These are phyloP conservation scores for Andrena camellia DNA, from an alignment of 2,888 invertebrate species.

Conservation along the genomic window DNA sequence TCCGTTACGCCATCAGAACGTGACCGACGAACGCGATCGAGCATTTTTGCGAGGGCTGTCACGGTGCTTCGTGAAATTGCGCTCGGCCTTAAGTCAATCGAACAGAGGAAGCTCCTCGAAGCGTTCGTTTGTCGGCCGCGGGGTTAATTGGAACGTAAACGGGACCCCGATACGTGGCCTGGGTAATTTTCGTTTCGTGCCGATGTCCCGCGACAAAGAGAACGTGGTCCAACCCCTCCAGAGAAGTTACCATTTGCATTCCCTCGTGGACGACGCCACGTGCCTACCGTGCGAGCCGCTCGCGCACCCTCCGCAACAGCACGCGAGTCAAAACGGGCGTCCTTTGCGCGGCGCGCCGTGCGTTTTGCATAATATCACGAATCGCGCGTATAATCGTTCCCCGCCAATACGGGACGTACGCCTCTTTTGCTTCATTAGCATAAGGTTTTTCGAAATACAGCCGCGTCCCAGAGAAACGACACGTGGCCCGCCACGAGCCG, in stretches of 20 bases:
- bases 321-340: slow-evolving; percentile 59
- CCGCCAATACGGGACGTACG: slow-evolving; percentile 42
- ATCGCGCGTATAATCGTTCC: slow-evolving; percentile 77
- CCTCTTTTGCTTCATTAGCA: slow-evolving; percentile 73
- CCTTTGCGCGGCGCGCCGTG: slow-evolving; percentile 59
- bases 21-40: too few species aligned
- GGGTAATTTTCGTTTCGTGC: slow-evolving; percentile 26
- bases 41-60: too few species aligned
- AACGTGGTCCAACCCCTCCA: slow-evolving; percentile 69
- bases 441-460: slow-evolving; percentile 75
- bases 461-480: slow-evolving; percentile 53
- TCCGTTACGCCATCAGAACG: too few species aligned
- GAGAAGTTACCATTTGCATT: slow-evolving; percentile 78
- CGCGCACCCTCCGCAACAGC: slow-evolving; percentile 66
- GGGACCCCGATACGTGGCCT: slow-evolving; percentile 26
- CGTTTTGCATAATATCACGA: slow-evolving; percentile 81
- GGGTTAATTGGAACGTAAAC: slow-evolving; percentile 23
- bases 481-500: slow-evolving; percentile 74
- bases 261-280: slow-evolving; percentile 68
- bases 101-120: not conserved
- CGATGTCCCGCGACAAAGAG: slow-evolving; percentile 66
- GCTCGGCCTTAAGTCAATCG: not conserved
- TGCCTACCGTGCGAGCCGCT: slow-evolving; percentile 62
- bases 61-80: not conserved
- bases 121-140: not conserved